A percentile compares a stretch with the other conserved stretches of the same genome.
These are phyloP conservation scores for Microctenopoma steveboyesi DNA, from an alignment of 2,797 vertebrate species.

Conservation along the genomic window DNA sequence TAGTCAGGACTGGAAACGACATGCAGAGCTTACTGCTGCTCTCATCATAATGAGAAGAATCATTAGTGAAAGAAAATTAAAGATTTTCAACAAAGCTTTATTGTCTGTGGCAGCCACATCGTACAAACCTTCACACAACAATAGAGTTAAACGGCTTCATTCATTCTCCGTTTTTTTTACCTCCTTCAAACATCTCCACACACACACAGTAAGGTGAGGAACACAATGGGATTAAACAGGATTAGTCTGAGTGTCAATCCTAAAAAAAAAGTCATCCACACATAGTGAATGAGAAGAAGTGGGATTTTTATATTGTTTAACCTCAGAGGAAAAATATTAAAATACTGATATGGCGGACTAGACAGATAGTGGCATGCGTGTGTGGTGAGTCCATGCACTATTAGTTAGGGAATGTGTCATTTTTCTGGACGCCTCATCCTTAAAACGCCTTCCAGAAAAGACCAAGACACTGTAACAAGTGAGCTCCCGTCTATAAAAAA, in stretches of 20 bases:
- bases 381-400: no score
- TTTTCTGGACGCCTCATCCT: slow-evolving; percentile 7
- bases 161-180: background rate
- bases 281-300: slow-evolving; percentile 6
- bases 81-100: slow-evolving; percentile 43
- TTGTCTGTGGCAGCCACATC: slow-evolving; percentile 35
- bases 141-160: slow-evolving; percentile 28
- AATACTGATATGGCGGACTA: background rate
- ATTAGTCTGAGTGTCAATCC: slow-evolving; percentile 35
- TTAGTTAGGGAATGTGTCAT: background rate
- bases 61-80: slow-evolving; percentile 10
- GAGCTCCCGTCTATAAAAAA: background rate
- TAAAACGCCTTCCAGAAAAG: slow-evolving; percentile 1
- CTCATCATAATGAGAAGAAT: slow-evolving; percentile 57
- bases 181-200: slow-evolving; percentile 21
- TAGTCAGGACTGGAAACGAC: slow-evolving; percentile 50
- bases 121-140: slow-evolving; percentile 31
- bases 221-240: slow-evolving; percentile 50
- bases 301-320: background rate
- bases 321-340: background rate
- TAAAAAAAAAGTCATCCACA: slow-evolving; percentile 33
- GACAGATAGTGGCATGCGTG: background rate
- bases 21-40: slow-evolving; percentile 31
- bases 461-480: background rate
- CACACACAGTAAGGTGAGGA: slow-evolving; percentile 28